These are phyloP conservation scores for Panzeria rudis DNA, from an alignment of 2,888 invertebrate genomes.

Conservation along the genomic window DNA sequence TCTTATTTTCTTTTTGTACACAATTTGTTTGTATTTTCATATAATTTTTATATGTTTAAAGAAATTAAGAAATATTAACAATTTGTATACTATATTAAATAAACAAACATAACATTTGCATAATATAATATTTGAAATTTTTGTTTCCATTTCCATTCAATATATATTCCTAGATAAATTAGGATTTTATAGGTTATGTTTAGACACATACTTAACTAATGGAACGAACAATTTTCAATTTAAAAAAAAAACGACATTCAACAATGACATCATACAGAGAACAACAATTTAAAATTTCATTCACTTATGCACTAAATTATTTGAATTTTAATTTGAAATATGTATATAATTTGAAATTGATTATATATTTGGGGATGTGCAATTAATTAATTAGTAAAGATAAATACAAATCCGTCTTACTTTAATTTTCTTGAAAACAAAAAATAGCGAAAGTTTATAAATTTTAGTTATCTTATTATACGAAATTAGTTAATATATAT, in stretches of 20 bases:
- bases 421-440: neutral
- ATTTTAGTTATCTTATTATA: too few relatives aligned
- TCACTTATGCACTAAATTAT: conserved; percentile 23
- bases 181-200: neutral
- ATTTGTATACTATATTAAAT: conserved; percentile 34
- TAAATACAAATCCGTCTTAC: neutral
- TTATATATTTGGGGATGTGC: conserved; percentile 8
- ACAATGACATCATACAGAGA: conserved; percentile 36
- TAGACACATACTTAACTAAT: conserved; percentile 30
- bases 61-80: conserved; percentile 37
- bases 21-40: conserved; percentile 3
- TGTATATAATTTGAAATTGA: conserved; percentile 3
- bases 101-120: conserved; percentile 56
- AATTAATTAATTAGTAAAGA: conserved; percentile 16
- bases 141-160: conserved; percentile 7
- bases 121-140: conserved; percentile 12
- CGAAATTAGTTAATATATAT: too few relatives aligned
- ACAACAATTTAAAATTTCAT: conserved; percentile 28
- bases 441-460: too few relatives aligned
- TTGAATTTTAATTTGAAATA: conserved; percentile 14
- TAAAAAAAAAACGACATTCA: conserved; percentile 36
- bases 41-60: conserved; percentile 17
- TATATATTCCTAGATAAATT: conserved; percentile 20
- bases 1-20: conserved; percentile 32
- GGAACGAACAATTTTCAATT: conserved; percentile 46